phyloP scores from a whole-genome alignment of 2,888 invertebrate species.

The Ceriagrion tenellum region DNA sequence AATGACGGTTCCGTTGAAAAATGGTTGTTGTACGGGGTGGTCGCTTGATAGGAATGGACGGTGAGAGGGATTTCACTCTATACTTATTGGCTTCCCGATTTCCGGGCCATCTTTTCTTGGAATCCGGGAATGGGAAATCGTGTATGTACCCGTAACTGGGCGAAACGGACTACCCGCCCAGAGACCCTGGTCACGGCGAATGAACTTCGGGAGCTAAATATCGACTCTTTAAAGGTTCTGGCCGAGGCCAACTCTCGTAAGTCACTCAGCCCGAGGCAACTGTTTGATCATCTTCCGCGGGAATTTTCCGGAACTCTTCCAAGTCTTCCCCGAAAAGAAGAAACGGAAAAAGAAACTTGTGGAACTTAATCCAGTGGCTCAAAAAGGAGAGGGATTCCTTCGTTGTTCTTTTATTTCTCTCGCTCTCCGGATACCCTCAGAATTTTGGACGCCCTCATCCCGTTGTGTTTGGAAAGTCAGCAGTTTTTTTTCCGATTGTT shows the following conservation, averaged over 20 bases:
- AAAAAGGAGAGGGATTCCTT: not conserved
- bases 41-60: too few relatives aligned
- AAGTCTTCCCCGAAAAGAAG: not conserved
- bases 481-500: not conserved
- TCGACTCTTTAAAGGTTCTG: not conserved
- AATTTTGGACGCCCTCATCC: not conserved
- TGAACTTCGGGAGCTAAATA: not conserved
- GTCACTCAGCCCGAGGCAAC: not conserved
- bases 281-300: not conserved
- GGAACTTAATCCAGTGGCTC: not conserved
- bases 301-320: conserved; percentile 22
- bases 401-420: not conserved
- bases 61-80: too few relatives aligned
- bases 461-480: not conserved
- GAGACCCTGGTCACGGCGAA: not conserved
- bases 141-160: too few relatives aligned
- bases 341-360: not conserved
- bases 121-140: too few relatives aligned
- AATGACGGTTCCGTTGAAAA: too few relatives aligned
- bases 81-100: too few relatives aligned
- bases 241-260: not conserved
- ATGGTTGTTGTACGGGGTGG: too few relatives aligned
- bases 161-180: too few relatives aligned
- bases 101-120: too few relatives aligned
- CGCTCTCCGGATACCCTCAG: not conserved